Percentiles rank a stretch among this genome's conserved stretches.
phyloP scores from a whole-genome alignment of 2,113 vertebrate genomes.

The Colaptes auratus region DNA sequence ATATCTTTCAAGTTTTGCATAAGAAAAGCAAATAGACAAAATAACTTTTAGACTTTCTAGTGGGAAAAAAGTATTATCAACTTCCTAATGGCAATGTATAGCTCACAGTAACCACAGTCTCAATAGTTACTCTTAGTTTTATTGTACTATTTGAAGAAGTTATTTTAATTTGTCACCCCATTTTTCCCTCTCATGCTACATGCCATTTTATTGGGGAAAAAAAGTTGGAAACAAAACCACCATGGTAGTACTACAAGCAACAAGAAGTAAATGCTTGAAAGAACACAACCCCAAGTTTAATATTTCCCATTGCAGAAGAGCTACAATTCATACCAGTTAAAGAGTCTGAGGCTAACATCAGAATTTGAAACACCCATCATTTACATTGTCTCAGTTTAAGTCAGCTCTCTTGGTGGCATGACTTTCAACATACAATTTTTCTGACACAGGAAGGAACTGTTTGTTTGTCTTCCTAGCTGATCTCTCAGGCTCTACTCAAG shows the following conservation, averaged over 20 bases:
- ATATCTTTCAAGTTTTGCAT: not conserved
- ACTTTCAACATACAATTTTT: not conserved
- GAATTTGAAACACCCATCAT: not conserved
- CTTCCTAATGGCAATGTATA: not conserved
- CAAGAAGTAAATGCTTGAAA: not conserved
- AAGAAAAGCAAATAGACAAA: not conserved
- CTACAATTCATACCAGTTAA: not conserved
- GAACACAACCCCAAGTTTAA: not conserved
- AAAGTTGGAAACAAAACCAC: not conserved
- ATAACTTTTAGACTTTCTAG: not conserved
- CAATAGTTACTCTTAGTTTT: not conserved
- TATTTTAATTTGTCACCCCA: not conserved
- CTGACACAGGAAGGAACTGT: not conserved
- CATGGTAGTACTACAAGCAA: not conserved
- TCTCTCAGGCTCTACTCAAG: not conserved
- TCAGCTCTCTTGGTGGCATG: not conserved
- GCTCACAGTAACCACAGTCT: not conserved
- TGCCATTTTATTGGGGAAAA: not conserved
- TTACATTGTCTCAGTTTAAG: not conserved
- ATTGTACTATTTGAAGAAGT: not conserved
- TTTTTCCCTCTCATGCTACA: not conserved
- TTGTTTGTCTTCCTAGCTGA: not conserved
- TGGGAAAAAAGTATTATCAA: not conserved
- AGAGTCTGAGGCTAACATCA: not conserved
- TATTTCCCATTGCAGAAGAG: not conserved